Evolutionary conservation across 1,140 invertebrate species (phyloP), one percentile per base, ranked within the genome.

Genomic region (Ips nitidus): DNA sequence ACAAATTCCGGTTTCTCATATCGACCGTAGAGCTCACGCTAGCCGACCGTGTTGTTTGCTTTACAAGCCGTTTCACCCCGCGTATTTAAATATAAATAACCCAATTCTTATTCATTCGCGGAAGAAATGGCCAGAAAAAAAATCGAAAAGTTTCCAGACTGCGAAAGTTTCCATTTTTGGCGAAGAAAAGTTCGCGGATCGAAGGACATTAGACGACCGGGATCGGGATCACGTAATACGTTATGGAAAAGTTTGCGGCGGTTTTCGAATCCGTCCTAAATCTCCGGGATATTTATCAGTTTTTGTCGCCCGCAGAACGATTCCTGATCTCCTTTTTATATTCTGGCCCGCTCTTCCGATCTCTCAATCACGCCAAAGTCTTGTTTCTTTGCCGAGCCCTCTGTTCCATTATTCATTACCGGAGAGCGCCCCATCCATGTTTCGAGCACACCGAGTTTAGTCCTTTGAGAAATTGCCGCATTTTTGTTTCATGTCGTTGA

Each of bases 261-360:
- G 67, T 65, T 40, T 70, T 58, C 61, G 68, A 63, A 74, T 75
- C 71, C 63, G 55, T 71, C 74, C 71, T 74, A 76, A 76, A 76
- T 75, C 76, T 76, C 68, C 56, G 61, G 71, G 75, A 76, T 78
- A 78, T 78, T 78, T 78, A 78, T 78, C 75, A 78, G 77, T 78
- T 78, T 78, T 78, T 78, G 77, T 77, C 77, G 75, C 75, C 73
- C 71, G 73, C 70, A 76, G 74, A 78, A 77, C 77, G 77, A 78
- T 78, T 78, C 74, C 77, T 78, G 77, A 77, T 77, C 76, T 77
- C 76, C 76, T 77, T 78, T 78, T 78, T 78, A 77, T 78, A 77
- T 78, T 78, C 77, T 71, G 74, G 69, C 70, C 76, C 76, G 71
- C 71, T 77, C 75, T 71, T 71, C 70, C 74, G 76, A 77, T 78